Conservation (phyloP, 2,888 invertebrate species). For the Nezara viridula region DNA sequence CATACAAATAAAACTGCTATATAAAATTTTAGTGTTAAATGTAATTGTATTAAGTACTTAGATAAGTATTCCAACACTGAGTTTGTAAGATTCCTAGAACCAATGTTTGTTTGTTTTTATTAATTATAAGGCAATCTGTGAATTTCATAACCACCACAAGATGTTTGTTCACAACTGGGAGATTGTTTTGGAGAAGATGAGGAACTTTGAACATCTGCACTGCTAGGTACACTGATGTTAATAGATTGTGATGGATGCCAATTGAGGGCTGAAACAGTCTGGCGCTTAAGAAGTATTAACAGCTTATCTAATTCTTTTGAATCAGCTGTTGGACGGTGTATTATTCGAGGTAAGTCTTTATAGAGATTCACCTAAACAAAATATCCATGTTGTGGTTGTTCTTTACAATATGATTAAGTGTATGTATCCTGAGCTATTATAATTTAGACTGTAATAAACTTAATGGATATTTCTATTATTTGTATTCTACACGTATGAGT, state of each 20-base stretch:
- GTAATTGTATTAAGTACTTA: not conserved
- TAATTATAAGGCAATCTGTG: slow-evolving; percentile 63
- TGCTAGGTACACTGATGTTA: not conserved
- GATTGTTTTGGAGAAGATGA: slow-evolving; percentile 50
- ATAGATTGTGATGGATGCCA: slow-evolving; percentile 61
- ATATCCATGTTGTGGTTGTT: not conserved
- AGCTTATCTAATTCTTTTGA: slow-evolving; percentile 60
- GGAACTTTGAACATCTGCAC: slow-evolving; percentile 35
- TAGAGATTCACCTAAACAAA: slow-evolving; percentile 54
- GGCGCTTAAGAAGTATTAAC: slow-evolving; percentile 62
- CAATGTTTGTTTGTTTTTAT: not conserved
- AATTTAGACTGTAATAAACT: not conserved
- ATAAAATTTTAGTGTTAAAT: not conserved
- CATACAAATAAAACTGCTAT: not conserved
- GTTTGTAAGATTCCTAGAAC: not conserved
- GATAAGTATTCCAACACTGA: not conserved
- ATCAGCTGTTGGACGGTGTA: not conserved
- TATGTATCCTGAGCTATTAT: too few species aligned
- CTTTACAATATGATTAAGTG: too few species aligned
- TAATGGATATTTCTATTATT: not conserved
- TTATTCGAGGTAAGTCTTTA: slow-evolving; percentile 50
- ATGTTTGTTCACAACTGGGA: slow-evolving; percentile 52
- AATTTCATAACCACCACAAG: slow-evolving; percentile 63
- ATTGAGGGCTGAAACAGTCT: slow-evolving; percentile 64
- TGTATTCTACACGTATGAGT: not conserved